Conservation (phyloP, 2,797 vertebrate species). For the Centroberyx gerrardi region DNA sequence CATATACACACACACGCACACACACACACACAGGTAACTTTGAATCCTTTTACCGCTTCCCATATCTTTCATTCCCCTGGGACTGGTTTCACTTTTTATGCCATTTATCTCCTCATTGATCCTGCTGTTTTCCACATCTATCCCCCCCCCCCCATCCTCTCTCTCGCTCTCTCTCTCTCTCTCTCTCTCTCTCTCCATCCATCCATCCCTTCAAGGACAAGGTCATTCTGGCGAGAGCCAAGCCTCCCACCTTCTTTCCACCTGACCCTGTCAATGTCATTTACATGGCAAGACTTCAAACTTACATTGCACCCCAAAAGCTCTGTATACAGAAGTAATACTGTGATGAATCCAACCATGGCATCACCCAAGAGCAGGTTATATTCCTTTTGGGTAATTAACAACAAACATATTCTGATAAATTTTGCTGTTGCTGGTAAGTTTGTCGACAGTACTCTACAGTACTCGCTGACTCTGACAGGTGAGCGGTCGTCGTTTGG, state of each 20-base stretch:
- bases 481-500: not conserved
- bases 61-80: not conserved
- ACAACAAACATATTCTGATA: no score
- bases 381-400: slow-evolving; percentile 7
- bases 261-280: slow-evolving; percentile 34
- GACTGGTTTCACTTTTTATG: slow-evolving; percentile 37
- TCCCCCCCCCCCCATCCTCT: not conserved
- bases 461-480: not conserved
- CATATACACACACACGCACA: not conserved
- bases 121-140: slow-evolving; percentile 56
- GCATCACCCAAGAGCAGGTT: not conserved
- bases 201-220: slow-evolving; percentile 64
- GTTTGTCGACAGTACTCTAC: not conserved
- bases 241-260: slow-evolving; percentile 18
- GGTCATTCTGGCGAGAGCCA: slow-evolving; percentile 41
- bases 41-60: not conserved
- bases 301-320: not conserved
- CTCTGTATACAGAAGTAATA: not conserved
- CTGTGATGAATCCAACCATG: slow-evolving; percentile 13
- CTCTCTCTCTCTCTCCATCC: slow-evolving; percentile 20
- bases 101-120: slow-evolving; percentile 58
- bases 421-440: not conserved
- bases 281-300: slow-evolving; percentile 30
- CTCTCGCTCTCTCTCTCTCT: slow-evolving; percentile 20
- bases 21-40: not conserved